phyloP scores from a whole-genome alignment of 2,113 vertebrate species.

The Gymnorhina tibicen region DNA sequence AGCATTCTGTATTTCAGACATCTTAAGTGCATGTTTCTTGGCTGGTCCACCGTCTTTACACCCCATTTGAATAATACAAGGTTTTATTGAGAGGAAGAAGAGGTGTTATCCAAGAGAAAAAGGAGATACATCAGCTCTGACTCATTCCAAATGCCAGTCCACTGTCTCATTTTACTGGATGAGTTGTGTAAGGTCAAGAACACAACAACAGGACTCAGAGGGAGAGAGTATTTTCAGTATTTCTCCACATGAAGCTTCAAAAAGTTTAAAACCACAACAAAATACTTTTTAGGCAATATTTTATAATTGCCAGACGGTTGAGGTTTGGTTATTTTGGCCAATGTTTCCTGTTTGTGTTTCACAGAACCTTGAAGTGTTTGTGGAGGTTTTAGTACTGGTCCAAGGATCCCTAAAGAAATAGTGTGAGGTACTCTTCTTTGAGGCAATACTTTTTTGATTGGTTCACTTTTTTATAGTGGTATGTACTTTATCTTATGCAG shows the following conservation, averaged over 20 bases:
- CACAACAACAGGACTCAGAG: neutral
- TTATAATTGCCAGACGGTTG: neutral
- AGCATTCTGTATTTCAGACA: neutral
- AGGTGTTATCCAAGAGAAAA: neutral
- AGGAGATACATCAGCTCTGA: neutral
- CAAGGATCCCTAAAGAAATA: neutral
- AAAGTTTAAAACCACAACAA: neutral
- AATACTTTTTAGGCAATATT: neutral
- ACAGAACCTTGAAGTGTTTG: neutral
- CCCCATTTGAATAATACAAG: slow-evolving; percentile 4
- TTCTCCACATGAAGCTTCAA: neutral
- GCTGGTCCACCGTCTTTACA: neutral
- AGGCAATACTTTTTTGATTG: neutral
- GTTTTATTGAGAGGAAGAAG: neutral
- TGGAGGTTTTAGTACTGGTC: neutral
- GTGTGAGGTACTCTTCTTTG: neutral
- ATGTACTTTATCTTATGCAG: neutral
- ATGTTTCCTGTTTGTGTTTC: neutral
- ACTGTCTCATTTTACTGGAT: neutral
- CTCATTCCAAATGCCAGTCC: neutral
- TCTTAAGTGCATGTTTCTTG: slow-evolving; percentile 5
- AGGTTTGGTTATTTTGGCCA: neutral
- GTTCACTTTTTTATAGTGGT: neutral
- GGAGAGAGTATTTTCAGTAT: neutral
- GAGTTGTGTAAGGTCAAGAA: slow-evolving; percentile 4